A percentile compares a stretch with the other conserved stretches of the same genome.
Conservation (phyloP, 2,888 invertebrate species). For the Drosophila ezoana region DNA sequence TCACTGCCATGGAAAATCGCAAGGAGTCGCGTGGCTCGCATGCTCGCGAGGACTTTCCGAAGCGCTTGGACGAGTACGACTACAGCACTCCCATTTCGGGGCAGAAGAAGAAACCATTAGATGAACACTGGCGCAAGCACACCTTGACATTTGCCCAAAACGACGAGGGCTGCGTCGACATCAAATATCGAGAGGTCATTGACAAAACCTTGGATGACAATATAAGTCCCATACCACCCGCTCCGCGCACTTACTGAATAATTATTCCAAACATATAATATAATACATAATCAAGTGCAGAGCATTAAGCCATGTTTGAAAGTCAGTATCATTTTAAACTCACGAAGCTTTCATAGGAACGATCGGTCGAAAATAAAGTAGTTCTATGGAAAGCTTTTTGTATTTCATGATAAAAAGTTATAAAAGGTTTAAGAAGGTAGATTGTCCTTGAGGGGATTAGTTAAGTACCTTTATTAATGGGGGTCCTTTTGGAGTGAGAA, state of each 20-base stretch:
- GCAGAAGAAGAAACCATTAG: constrained; percentile 89
- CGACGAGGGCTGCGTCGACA: constrained; percentile 91
- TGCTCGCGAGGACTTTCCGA: constrained; percentile 97
- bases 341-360: too few species aligned
- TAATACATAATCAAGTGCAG: too few species aligned
- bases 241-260: constrained; percentile 93
- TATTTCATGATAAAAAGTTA: too few species aligned
- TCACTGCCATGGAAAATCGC: constrained; percentile 95
- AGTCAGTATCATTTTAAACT: too few species aligned
- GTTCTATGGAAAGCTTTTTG: too few species aligned
- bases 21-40: constrained; percentile 99
- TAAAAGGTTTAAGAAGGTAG: too few species aligned
- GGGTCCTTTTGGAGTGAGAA: too few species aligned
- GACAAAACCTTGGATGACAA: constrained; percentile 95
- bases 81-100: constrained; percentile 95
- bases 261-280: not conserved
- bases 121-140: constrained; percentile 99
- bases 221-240: constrained; percentile 94
- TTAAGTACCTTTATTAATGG: too few species aligned
- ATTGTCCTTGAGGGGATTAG: too few species aligned
- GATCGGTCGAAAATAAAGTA: too few species aligned
- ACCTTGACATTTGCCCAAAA: constrained; percentile 91
- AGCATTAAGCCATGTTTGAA: too few species aligned
- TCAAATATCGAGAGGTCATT: constrained; percentile 96
- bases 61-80: constrained; percentile 94